Evolutionary conservation across 2,113 vertebrate species (phyloP).

Genomic region (Chloropsis hardwickii): DNA sequence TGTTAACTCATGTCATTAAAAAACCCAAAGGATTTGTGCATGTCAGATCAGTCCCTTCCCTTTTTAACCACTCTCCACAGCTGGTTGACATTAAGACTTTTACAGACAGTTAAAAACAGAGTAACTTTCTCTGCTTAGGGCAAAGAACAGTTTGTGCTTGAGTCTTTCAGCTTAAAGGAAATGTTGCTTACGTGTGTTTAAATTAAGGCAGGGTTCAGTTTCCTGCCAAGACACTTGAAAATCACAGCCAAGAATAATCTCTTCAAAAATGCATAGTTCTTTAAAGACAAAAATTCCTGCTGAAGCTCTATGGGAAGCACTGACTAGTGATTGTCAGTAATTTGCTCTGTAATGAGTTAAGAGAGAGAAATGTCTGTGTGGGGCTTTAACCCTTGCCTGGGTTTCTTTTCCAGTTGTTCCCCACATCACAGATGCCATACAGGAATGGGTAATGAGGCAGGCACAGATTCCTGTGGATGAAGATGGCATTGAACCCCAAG

Average conservation of each 20-base stretch:
- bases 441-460: slow-evolving; percentile 96
- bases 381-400: background rate
- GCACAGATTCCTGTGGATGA: slow-evolving; percentile 89
- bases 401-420: slow-evolving; percentile 83
- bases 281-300: background rate
- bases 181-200: background rate
- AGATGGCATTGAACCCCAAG: slow-evolving; percentile 90
- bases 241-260: background rate
- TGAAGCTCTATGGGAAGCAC: background rate
- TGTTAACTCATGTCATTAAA: background rate
- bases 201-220: background rate
- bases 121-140: background rate
- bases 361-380: background rate
- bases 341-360: background rate
- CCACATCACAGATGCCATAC: slow-evolving; percentile 97
- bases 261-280: background rate
- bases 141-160: slow-evolving; percentile 7
- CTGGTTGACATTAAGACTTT: background rate
- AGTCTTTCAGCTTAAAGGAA: background rate
- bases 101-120: background rate
- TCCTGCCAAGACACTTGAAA: slow-evolving; percentile 8
- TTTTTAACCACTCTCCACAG: background rate
- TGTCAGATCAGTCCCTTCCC: background rate
- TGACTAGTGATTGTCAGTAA: background rate
- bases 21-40: background rate